Percentiles rank a stretch among this genome's conserved stretches.
These are phyloP conservation scores for Coptodon bakossiorum DNA, from an alignment of 2,113 vertebrate species.

Conservation along the genomic window DNA sequence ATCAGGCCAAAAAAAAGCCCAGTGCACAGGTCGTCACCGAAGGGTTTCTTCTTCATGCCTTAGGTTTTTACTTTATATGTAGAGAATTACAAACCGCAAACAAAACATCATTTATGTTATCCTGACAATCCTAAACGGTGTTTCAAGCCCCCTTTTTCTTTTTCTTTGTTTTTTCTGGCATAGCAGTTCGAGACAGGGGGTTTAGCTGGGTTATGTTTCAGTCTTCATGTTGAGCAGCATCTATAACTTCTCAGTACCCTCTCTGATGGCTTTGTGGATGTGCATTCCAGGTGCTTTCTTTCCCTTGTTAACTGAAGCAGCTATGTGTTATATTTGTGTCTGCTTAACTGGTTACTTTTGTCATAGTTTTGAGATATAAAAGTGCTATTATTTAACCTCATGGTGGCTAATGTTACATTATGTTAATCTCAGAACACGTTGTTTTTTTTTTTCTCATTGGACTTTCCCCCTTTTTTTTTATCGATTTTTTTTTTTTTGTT, in stretches of 20 bases:
- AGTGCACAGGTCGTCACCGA: constrained; percentile 7
- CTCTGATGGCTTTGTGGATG: constrained; percentile 82
- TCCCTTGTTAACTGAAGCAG: constrained; percentile 67
- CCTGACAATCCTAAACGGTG: constrained; percentile 55
- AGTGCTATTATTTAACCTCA: constrained; percentile 89
- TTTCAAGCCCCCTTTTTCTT: background rate
- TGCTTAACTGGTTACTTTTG: constrained; percentile 53
- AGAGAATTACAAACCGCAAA: background rate
- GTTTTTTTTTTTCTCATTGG: constrained; percentile 66
- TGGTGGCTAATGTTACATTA: constrained; percentile 76
- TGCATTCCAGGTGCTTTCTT: constrained; percentile 97
- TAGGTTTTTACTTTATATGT: background rate
- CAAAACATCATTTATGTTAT: constrained; percentile 1
- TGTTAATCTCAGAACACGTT: constrained; percentile 68
- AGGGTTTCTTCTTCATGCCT: constrained; percentile 41
- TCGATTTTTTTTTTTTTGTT: constrained; percentile 21
- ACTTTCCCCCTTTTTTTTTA: background rate
- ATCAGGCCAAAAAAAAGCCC: background rate
- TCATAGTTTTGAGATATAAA: constrained; percentile 76
- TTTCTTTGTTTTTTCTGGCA: background rate
- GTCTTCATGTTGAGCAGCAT: constrained; percentile 27
- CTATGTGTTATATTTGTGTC: constrained; percentile 12
- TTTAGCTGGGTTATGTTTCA: background rate
- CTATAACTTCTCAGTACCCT: constrained; percentile 7
- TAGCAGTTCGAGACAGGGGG: background rate